phyloP scores from a whole-genome alignment of 2,113 vertebrate species.

The Ifrita kowaldi region DNA sequence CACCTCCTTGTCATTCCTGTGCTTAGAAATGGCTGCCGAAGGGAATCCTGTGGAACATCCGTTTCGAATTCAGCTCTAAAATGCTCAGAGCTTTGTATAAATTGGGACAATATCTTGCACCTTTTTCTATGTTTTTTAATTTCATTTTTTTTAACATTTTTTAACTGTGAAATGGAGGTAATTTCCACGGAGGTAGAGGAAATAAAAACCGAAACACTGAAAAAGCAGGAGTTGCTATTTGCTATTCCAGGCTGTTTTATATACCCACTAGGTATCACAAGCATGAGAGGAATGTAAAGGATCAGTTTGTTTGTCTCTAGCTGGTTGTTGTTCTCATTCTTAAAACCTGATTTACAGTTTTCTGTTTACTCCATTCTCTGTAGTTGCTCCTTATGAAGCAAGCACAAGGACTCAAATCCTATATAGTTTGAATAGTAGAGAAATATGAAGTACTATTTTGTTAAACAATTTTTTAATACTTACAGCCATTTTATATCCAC shows the following conservation, averaged over 20 bases:
- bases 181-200: background rate
- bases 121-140: background rate
- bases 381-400: background rate
- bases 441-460: background rate
- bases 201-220: background rate
- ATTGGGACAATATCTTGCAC: background rate
- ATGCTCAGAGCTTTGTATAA: background rate
- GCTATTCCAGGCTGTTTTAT: background rate
- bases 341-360: background rate
- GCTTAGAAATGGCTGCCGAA: background rate
- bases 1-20: background rate
- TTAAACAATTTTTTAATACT: background rate
- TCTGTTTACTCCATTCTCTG: background rate
- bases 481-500: background rate
- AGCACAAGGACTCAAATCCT: background rate
- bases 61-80: background rate
- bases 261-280: background rate
- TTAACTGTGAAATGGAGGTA: background rate
- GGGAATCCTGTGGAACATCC: background rate
- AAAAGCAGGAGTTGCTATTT: background rate
- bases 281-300: background rate
- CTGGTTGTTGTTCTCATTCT: background rate
- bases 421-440: background rate
- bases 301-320: background rate
- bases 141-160: background rate